These are phyloP conservation scores for Spodoptera exigua DNA, from an alignment of 2,888 invertebrate genomes.

Conservation along the genomic window DNA sequence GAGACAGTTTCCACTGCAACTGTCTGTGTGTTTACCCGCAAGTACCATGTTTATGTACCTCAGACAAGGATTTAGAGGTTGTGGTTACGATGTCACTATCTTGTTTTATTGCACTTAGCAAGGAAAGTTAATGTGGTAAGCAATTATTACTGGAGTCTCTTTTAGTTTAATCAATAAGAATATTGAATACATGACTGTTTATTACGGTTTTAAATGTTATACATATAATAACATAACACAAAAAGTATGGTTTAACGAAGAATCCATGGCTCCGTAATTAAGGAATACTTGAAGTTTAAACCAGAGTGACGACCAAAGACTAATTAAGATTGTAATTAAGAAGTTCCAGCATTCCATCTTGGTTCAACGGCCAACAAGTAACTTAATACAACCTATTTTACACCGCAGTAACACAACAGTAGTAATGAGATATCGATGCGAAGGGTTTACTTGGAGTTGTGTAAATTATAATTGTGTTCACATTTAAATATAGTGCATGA, in stretches of 20 bases:
- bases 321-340: slow-evolving; percentile 40
- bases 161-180: too few species aligned
- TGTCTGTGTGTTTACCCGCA: background rate
- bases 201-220: too few species aligned
- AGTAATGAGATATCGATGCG: slow-evolving; percentile 35
- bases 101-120: too few species aligned
- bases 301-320: slow-evolving; percentile 9
- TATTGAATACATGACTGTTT: too few species aligned
- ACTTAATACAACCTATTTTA: slow-evolving; percentile 43
- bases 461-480: slow-evolving; percentile 13
- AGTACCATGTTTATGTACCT: background rate
- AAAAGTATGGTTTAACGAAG: background rate
- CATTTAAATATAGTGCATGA: slow-evolving; percentile 24
- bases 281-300: slow-evolving; percentile 15
- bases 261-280: slow-evolving; percentile 16
- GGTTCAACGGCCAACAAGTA: slow-evolving; percentile 33
- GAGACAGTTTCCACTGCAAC: slow-evolving; percentile 17
- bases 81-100: too few species aligned
- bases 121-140: too few species aligned
- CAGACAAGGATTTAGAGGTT: slow-evolving; percentile 2
- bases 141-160: too few species aligned
- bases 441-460: slow-evolving; percentile 17
- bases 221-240: background rate
- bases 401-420: slow-evolving; percentile 35
- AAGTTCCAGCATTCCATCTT: slow-evolving; percentile 27